phyloP scores from a whole-genome alignment of 2,888 invertebrate species.

The Pandemis cinnamomeana region DNA sequence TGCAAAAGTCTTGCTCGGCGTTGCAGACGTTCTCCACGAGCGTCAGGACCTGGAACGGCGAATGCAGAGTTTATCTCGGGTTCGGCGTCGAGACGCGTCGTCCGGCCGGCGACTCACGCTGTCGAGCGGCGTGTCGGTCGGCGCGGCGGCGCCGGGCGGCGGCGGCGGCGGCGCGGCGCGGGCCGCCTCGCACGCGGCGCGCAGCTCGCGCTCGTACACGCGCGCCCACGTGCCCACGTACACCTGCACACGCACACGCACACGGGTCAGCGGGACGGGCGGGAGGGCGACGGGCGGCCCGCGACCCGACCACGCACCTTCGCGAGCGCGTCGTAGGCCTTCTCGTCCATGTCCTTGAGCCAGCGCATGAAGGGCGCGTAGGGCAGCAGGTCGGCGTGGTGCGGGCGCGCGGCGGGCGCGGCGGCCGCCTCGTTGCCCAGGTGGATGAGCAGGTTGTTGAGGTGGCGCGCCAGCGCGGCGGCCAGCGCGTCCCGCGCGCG shows the following conservation, averaged over 20 bases:
- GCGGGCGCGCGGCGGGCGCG: conserved; percentile 84
- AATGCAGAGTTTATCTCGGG: background rate
- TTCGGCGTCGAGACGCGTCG: background rate
- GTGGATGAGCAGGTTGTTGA: conserved; percentile 98
- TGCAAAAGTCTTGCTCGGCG: conserved; percentile 97
- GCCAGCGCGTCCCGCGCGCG: conserved; percentile 80
- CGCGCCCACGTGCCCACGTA: conserved; percentile 94
- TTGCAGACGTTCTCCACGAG: conserved; percentile 96
- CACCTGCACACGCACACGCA: conserved; percentile 65
- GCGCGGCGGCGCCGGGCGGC: conserved; percentile 51
- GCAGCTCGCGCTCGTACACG: conserved; percentile 94
- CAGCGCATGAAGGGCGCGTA: conserved; percentile 97
- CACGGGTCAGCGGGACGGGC: too few relatives aligned
- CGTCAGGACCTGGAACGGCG: conserved; percentile 87
- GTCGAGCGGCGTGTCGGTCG: conserved; percentile 57
- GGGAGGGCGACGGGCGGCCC: too few relatives aligned
- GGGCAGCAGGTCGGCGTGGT: conserved; percentile 93
- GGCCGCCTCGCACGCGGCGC: conserved; percentile 90
- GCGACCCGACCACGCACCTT: conserved; percentile 74
- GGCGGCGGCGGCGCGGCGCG: conserved; percentile 71
- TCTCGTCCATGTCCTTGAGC: conserved; percentile 93
- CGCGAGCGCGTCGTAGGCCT: conserved; percentile 91
- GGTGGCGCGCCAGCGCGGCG: conserved; percentile 92
- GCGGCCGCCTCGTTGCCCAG: conserved; percentile 87
- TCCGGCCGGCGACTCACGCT: conserved; percentile 47